Percentiles rank a stretch among this genome's conserved stretches.
Conservation (phyloP, 2,888 invertebrate genomes). For the Idaea straminata region DNA sequence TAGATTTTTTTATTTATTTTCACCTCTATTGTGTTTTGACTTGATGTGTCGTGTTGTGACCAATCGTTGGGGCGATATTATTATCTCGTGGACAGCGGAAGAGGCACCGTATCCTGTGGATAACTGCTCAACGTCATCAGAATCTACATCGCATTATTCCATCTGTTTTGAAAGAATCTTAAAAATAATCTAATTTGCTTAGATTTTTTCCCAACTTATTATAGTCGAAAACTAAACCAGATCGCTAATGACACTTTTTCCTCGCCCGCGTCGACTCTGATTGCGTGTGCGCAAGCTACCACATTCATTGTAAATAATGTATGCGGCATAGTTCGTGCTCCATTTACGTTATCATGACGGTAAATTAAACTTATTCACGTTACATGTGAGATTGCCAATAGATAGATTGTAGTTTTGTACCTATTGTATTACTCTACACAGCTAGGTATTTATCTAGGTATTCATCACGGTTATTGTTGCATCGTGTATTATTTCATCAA, state of each 20-base stretch:
- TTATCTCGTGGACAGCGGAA: conserved; percentile 48
- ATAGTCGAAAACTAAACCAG: background rate
- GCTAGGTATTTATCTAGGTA: background rate
- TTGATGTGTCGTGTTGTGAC: background rate
- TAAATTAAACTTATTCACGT: conserved; percentile 60
- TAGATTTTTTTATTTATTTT: conserved; percentile 17
- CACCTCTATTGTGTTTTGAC: conserved; percentile 10
- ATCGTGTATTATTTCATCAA: conserved; percentile 20
- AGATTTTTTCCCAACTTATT: conserved; percentile 4
- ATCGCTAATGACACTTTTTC: conserved; percentile 67
- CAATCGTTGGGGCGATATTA: conserved; percentile 6
- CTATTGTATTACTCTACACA: background rate
- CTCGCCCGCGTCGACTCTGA: conserved; percentile 43
- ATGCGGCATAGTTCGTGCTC: conserved; percentile 71
- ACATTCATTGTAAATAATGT: conserved; percentile 59
- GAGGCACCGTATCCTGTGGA: conserved; percentile 54
- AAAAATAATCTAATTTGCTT: background rate
- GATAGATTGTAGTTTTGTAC: conserved; percentile 26
- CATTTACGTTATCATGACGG: conserved; percentile 71
- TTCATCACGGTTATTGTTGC: conserved; percentile 20
- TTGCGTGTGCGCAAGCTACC: conserved; percentile 66
- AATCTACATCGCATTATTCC: conserved; percentile 7
- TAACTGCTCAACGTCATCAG: conserved; percentile 58
- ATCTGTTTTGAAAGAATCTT: background rate
- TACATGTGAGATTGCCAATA: conserved; percentile 49